These are phyloP conservation scores for Salpingus planirostris DNA, from an alignment of 2,888 invertebrate species.

Conservation along the genomic window DNA sequence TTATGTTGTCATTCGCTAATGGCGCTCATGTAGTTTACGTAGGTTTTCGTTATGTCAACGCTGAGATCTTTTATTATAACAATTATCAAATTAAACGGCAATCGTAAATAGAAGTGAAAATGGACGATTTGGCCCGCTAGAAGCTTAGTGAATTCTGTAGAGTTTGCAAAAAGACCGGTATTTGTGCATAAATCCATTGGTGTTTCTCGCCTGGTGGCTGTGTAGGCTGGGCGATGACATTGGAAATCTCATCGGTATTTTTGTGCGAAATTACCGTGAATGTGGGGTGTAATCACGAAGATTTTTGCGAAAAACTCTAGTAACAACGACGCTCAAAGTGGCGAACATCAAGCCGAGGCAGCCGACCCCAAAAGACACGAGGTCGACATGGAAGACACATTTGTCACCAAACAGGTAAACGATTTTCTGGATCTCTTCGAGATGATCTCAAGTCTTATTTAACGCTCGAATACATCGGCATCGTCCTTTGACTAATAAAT, in stretches of 20 bases:
- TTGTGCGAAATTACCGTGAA: constrained; percentile 33
- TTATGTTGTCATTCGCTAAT: not conserved
- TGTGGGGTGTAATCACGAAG: constrained; percentile 42
- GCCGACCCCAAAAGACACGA: constrained; percentile 33
- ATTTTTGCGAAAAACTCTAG: constrained; percentile 38
- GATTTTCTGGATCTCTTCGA: too few relatives aligned
- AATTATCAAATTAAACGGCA: constrained; percentile 21
- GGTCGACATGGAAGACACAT: constrained; percentile 56
- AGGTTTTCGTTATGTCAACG: constrained; percentile 36
- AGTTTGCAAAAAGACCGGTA: too few relatives aligned
- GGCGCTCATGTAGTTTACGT: constrained; percentile 7
- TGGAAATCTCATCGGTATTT: constrained; percentile 32
- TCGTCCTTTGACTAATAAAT: too few relatives aligned
- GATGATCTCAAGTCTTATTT: too few relatives aligned
- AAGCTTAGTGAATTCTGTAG: not conserved
- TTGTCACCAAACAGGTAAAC: constrained; percentile 58
- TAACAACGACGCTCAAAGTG: constrained; percentile 28
- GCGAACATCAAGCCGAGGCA: constrained; percentile 24
- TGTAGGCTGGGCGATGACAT: constrained; percentile 42
- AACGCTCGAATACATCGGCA: too few relatives aligned
- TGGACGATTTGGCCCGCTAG: constrained; percentile 15
- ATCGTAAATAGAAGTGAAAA: constrained; percentile 16
- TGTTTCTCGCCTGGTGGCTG: constrained; percentile 16
- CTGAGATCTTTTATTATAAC: constrained; percentile 29
- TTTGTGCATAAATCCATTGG: not conserved